Conservation (phyloP, 2,888 invertebrate genomes). For the Dryomyza anilis region DNA sequence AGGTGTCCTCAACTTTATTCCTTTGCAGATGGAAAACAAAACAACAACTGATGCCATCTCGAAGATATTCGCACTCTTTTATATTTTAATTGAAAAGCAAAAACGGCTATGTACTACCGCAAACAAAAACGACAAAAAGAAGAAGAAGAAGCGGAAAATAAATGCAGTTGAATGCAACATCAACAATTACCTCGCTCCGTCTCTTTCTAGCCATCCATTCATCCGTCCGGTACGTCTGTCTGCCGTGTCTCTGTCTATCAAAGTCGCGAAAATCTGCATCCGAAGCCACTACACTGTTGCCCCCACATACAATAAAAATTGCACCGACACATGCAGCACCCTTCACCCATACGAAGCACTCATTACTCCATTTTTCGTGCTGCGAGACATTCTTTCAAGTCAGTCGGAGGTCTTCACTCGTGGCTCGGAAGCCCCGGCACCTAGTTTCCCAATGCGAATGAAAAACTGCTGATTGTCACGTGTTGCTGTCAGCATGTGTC, state of each 20-base stretch:
- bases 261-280: conserved; percentile 15
- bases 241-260: conserved; percentile 4
- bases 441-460: conserved; percentile 22
- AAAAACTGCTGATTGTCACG: conserved; percentile 12
- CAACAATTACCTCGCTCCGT: conserved; percentile 13
- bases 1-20: conserved; percentile 6
- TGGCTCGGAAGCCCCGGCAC: conserved; percentile 23
- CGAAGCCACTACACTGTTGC: conserved; percentile 27
- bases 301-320: conserved; percentile 28
- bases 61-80: conserved; percentile 47
- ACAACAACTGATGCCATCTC: conserved; percentile 52
- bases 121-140: conserved; percentile 21
- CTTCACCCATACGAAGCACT: conserved; percentile 30
- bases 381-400: conserved; percentile 21
- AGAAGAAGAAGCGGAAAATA: not conserved
- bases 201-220: not conserved
- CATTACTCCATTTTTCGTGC: conserved; percentile 38
- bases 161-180: conserved; percentile 23
- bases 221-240: not conserved
- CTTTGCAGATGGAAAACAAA: conserved; percentile 29
- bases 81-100: conserved; percentile 40
- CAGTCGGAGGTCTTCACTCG: conserved; percentile 3
- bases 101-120: not conserved
- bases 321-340: conserved; percentile 26
- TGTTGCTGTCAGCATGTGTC: not conserved